Conservation (phyloP, 2,888 invertebrate genomes). For the Trachelus tabidus region DNA sequence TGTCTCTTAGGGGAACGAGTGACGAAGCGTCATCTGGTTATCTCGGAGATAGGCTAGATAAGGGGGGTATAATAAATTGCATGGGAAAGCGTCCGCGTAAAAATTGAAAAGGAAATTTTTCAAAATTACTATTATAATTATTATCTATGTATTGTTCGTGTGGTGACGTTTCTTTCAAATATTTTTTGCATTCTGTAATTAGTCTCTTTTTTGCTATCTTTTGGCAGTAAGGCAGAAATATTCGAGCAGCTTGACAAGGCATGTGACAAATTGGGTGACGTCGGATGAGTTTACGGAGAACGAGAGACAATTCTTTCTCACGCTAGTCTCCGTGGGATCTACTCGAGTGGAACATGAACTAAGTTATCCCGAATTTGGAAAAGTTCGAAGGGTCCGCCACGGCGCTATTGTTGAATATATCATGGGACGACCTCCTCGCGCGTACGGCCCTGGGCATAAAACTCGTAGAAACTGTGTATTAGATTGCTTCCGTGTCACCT, state of each 20-base stretch:
- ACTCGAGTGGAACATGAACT: neutral
- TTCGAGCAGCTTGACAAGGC: too few relatives aligned
- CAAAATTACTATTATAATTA: too few relatives aligned
- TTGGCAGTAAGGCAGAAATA: too few relatives aligned
- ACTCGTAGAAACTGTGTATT: conserved; percentile 18
- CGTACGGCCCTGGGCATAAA: neutral
- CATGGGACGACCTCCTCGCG: neutral
- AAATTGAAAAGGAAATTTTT: neutral
- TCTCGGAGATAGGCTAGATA: neutral
- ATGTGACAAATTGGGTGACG: neutral
- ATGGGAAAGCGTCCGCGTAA: neutral
- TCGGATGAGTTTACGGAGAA: neutral
- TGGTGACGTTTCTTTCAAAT: too few relatives aligned
- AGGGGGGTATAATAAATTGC: neutral
- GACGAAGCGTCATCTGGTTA: neutral
- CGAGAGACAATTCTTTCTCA: neutral
- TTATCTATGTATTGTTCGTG: too few relatives aligned
- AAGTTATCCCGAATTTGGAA: neutral
- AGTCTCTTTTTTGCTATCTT: too few relatives aligned
- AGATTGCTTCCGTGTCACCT: conserved; percentile 15
- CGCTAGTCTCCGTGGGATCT: neutral
- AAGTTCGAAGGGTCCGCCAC: neutral
- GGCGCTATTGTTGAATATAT: conserved; percentile 3
- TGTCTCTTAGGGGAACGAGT: neutral
- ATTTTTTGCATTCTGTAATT: too few relatives aligned